Evolutionary conservation across 2,113 vertebrate genomes (phyloP).

Genomic region (Tauraco erythrolophus): DNA sequence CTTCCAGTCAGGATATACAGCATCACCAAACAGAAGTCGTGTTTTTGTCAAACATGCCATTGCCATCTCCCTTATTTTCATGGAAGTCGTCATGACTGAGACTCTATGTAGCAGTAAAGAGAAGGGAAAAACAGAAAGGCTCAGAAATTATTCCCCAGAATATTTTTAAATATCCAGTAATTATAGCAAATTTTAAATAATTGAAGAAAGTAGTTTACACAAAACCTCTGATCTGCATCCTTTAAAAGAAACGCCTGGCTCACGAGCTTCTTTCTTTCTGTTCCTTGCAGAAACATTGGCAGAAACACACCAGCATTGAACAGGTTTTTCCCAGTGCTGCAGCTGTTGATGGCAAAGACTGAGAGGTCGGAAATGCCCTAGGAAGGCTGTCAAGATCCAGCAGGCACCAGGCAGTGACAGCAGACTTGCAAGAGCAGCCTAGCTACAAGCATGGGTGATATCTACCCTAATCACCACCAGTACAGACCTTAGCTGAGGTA

Average conservation of each 20-base stretch:
- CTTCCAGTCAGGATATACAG: background rate
- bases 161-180: background rate
- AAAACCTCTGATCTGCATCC: background rate
- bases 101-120: background rate
- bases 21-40: background rate
- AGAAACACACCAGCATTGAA: background rate
- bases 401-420: rapidly evolving
- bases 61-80: background rate
- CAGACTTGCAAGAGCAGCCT: background rate
- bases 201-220: background rate
- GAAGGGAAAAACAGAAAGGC: background rate
- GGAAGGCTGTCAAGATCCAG: background rate
- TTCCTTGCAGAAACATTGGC: background rate
- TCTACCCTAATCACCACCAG: background rate
- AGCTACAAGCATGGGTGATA: background rate
- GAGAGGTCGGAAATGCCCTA: background rate
- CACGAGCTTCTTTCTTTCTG: background rate
- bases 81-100: background rate
- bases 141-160: background rate
- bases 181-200: background rate
- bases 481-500: background rate
- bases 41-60: background rate
- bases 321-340: background rate
- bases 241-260: background rate
- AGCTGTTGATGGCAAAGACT: background rate